These are phyloP conservation scores for Cyanoramphus novaezelandiae DNA, from an alignment of 2,113 vertebrate species.

Conservation along the genomic window DNA sequence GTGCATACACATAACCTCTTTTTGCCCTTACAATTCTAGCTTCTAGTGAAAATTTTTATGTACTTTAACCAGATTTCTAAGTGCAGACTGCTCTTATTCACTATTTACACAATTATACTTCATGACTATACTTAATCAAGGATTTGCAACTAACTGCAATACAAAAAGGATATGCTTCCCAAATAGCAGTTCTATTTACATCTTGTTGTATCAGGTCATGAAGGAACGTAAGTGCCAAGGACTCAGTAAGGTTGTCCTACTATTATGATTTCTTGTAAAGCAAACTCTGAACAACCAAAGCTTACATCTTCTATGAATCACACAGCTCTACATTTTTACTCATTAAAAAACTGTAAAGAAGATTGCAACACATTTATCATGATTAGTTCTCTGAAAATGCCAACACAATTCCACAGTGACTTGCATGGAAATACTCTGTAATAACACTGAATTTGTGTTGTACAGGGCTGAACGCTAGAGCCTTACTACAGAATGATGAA, in stretches of 20 bases:
- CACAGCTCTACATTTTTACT: not conserved
- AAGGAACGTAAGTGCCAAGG: not conserved
- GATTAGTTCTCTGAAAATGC: slow-evolving; percentile 25
- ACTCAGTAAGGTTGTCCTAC: not conserved
- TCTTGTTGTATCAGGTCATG: not conserved
- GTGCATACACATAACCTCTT: not conserved
- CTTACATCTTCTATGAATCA: not conserved
- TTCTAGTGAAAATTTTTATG: not conserved
- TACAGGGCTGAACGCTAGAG: not conserved
- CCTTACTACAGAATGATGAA: not conserved
- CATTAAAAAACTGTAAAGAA: not conserved
- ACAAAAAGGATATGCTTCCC: not conserved
- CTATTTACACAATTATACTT: not conserved
- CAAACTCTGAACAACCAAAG: not conserved
- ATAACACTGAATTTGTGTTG: not conserved
- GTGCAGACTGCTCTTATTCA: not conserved
- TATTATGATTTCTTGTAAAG: not conserved
- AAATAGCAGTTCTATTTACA: not conserved
- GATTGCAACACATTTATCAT: not conserved
- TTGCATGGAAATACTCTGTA: not conserved
- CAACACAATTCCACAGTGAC: not conserved
- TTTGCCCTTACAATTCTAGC: not conserved
- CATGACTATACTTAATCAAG: not conserved
- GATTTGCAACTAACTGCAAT: not conserved
- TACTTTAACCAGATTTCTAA: not conserved